These are phyloP conservation scores for Tetragonula carbonaria DNA, from an alignment of 2,888 invertebrate species.

Conservation along the genomic window DNA sequence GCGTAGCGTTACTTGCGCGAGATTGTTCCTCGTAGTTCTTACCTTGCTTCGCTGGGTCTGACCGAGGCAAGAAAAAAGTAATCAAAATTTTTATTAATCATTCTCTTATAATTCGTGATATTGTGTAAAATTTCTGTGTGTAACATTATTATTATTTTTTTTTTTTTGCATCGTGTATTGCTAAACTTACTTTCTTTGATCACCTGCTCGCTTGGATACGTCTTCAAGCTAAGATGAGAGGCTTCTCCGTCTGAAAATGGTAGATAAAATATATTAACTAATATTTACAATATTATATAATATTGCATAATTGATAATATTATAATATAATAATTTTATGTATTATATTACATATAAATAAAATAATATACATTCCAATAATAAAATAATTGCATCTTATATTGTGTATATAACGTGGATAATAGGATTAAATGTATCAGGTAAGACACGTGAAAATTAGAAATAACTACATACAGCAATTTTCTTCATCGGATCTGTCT, in stretches of 20 bases:
- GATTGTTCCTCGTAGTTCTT: constrained; percentile 68
- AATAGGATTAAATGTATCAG: not conserved
- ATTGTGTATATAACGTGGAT: no score
- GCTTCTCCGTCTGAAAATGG: constrained; percentile 70
- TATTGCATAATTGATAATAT: no score
- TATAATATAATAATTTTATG: no score
- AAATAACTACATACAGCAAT: constrained; percentile 81
- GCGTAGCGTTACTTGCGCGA: constrained; percentile 58
- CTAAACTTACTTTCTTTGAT: constrained; percentile 93
- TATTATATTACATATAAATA: no score
- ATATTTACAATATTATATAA: no score
- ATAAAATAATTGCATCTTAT: no score
- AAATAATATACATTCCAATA: no score
- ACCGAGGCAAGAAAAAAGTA: constrained; percentile 77
- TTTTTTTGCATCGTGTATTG: no score
- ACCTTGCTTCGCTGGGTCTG: constrained; percentile 81
- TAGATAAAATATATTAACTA: no score
- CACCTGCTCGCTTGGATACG: constrained; percentile 91
- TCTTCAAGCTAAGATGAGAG: constrained; percentile 87
- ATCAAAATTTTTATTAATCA: constrained; percentile 75
- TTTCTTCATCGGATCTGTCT: constrained; percentile 86
- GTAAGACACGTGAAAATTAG: not conserved
- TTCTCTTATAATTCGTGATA: constrained; percentile 1
- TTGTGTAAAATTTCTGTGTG: constrained; percentile 1
- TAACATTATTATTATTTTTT: not conserved